phyloP scores from a whole-genome alignment of 92 coral and sea anemone genomes.

The Blastomussa wellsi region DNA sequence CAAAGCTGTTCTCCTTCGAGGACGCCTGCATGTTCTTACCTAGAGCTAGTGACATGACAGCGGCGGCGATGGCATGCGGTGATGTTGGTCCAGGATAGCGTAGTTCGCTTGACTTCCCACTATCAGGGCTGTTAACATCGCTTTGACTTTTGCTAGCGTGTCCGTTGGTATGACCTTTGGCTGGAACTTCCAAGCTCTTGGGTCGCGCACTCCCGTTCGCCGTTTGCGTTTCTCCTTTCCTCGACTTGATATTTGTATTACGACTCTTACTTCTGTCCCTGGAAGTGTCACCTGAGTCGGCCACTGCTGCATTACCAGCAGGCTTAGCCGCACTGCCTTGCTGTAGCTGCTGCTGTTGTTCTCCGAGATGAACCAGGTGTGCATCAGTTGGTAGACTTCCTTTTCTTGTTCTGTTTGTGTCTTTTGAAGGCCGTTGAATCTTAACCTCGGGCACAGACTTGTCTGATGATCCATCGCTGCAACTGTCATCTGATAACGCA shows the following conservation, averaged over 20 bases:
- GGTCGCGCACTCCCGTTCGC: constrained; percentile 37
- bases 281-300: constrained; percentile 34
- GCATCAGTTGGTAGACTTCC: constrained; percentile 67
- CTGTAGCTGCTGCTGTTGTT: constrained; percentile 27
- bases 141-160: constrained; percentile 10
- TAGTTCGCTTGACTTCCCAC: constrained; percentile 46
- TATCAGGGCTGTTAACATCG: constrained; percentile 19
- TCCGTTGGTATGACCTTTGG: constrained; percentile 25
- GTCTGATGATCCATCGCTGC: constrained; percentile 74
- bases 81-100: constrained; percentile 69
- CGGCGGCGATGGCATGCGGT: constrained; percentile 93
- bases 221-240: constrained; percentile 45
- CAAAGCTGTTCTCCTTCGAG: constrained; percentile 72
- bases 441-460: constrained; percentile 65
- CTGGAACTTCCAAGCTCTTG: constrained; percentile 41
- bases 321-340: constrained; percentile 19
- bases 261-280: constrained; percentile 49
- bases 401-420: constrained; percentile 64
- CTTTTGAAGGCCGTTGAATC: constrained; percentile 52
- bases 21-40: constrained; percentile 87
- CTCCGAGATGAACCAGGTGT: constrained; percentile 16
- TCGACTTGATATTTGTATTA: constrained; percentile 47
- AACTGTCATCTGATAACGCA: constrained; percentile 71
- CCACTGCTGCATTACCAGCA: constrained; percentile 10
- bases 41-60: constrained; percentile 84